Base-by-base conservation (phyloP, 2,113 vertebrate genomes). In the Rallus limicola region DNA sequence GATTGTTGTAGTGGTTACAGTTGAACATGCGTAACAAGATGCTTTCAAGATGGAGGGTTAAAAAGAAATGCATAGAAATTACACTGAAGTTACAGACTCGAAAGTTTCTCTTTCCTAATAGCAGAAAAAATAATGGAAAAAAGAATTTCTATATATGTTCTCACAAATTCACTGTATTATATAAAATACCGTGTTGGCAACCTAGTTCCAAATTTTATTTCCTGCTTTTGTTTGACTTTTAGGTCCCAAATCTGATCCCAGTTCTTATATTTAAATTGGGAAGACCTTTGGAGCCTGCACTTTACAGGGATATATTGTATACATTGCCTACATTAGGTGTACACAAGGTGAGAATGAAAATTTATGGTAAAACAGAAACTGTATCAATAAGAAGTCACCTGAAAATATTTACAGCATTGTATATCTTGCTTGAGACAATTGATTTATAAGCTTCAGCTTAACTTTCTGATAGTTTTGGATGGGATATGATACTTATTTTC, bases 241-340 rank as follows among this genome's bases (percentile, higher is more conserved):
- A 99, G 99, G 99, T 99, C 38, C 99, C 99, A 24, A 98, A 98
- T 96, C 95, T 99, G 42, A 97, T 99, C 72, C 98, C 98, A 26
- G 98, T 99, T 86, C 97, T 99, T 92, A 86, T 99, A 97, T 99
- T 98, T 96, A 99, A 98, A 82, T 97, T 99, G 95, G 98, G 98
- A 80, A 98, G 95, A 95, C 98, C 98, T 48, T 97, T 98, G 91
- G 98, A 99, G 60, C 98, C 98, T 36, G 38, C 14, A 4, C 76
- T 99, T 76, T 98, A 97, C 76, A 98, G 97, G 31, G 98, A 99
- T 70, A 96, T 99, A 83, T 96, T 99, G 48, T 99, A 98, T 96
- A 98, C 98, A 6, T 97, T 99, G 75, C 99, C 99, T 63, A 83
- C 97, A 52, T 97, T 99, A 19, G 99, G 98, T 58, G 99, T 99